Evolutionary conservation across 2,797 vertebrate genomes (phyloP).

Genomic region (Platalea minor): DNA sequence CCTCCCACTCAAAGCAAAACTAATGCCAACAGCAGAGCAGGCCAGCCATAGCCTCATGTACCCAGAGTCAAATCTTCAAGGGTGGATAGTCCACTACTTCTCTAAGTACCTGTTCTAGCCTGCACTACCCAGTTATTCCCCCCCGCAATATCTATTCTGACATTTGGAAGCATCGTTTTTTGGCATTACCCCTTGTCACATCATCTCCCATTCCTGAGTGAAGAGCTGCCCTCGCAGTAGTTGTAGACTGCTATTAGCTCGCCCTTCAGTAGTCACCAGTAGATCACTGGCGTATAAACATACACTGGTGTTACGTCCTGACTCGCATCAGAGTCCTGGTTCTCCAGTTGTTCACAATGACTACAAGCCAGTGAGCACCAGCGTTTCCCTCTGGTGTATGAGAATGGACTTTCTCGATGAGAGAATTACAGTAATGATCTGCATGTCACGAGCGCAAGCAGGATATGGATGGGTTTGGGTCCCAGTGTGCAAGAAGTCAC

Average conservation of each 20-base stretch:
- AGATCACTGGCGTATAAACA: neutral
- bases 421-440: neutral
- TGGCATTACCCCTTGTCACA: neutral
- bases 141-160: neutral
- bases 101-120: neutral
- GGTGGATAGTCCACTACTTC: neutral
- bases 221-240: neutral
- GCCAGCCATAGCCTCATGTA: neutral
- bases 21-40: neutral
- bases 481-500: neutral
- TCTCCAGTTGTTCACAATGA: neutral
- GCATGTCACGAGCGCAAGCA: neutral
- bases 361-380: neutral
- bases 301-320: fast-evolving
- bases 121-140: fast-evolving
- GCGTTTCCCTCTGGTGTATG: neutral
- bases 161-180: neutral
- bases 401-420: neutral
- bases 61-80: neutral
- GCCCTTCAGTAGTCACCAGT: neutral
- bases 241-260: neutral
- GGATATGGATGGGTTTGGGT: neutral
- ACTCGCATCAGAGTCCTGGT: neutral
- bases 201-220: neutral
- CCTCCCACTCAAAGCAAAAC: neutral